Percentiles rank a stretch among this genome's conserved stretches.
Conservation (phyloP, 1,140 invertebrate species). For the Diachasma alloeum region DNA sequence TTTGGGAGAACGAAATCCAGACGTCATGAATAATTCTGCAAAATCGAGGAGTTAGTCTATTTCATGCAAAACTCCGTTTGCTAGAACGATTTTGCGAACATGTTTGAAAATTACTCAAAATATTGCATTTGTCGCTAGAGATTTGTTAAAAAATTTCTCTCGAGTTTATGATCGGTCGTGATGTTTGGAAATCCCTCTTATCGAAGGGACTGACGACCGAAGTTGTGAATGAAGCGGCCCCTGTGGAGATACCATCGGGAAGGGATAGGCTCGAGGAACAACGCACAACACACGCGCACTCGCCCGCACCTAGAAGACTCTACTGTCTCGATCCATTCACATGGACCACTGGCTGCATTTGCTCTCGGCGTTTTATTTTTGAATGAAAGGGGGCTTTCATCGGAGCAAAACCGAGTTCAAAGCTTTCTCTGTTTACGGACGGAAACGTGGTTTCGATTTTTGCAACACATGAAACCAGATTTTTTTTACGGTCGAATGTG, state of each 20-base stretch:
- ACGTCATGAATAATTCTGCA: too few relatives aligned
- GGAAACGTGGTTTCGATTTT: not conserved
- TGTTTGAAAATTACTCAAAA: too few relatives aligned
- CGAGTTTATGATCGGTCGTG: too few relatives aligned
- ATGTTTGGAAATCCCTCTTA: too few relatives aligned
- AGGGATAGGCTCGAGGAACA: not conserved
- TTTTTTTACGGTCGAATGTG: too few relatives aligned
- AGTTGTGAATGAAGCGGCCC: not conserved
- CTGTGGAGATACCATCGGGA: not conserved
- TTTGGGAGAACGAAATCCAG: too few relatives aligned
- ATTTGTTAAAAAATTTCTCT: too few relatives aligned
- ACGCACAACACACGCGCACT: not conserved
- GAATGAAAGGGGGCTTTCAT: conserved; percentile 16
- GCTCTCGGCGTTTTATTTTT: not conserved
- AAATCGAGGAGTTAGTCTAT: too few relatives aligned
- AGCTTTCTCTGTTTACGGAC: not conserved
- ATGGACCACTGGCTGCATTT: conserved; percentile 19
- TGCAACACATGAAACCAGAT: too few relatives aligned
- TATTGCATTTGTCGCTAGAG: too few relatives aligned
- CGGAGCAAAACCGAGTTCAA: not conserved
- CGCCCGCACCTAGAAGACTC: not conserved
- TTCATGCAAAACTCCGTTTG: too few relatives aligned
- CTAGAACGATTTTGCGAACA: too few relatives aligned
- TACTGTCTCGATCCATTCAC: conserved; percentile 11
- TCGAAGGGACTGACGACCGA: not conserved